phyloP scores from a whole-genome alignment of 2,797 vertebrate genomes.

The Aldrovandia affinis region DNA sequence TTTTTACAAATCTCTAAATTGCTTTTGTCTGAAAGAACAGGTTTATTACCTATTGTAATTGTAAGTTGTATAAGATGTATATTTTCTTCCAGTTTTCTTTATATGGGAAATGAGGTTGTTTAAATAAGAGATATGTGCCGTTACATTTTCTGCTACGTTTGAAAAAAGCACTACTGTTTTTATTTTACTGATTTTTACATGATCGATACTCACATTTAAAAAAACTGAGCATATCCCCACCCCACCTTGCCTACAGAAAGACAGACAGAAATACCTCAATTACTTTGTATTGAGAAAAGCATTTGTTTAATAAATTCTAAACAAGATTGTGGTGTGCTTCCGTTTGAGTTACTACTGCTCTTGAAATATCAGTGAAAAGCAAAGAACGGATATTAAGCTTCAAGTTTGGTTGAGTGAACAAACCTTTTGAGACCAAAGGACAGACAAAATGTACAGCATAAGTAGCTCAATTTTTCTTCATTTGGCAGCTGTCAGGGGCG shows the following conservation, averaged over 20 bases:
- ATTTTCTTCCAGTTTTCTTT: slow-evolving; percentile 29
- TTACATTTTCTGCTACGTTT: neutral
- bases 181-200: slow-evolving; percentile 1
- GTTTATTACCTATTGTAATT: neutral
- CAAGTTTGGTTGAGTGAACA: too few relatives aligned
- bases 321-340: slow-evolving; percentile 46
- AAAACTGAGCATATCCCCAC: slow-evolving; percentile 40
- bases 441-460: neutral
- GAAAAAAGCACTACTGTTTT: neutral
- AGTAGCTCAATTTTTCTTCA: neutral
- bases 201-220: neutral
- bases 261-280: slow-evolving; percentile 77
- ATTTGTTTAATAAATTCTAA: slow-evolving; percentile 72
- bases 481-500: neutral
- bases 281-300: slow-evolving; percentile 71
- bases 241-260: slow-evolving; percentile 59
- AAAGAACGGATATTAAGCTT: too few relatives aligned
- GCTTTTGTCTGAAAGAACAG: neutral
- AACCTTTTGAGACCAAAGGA: neutral
- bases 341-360: slow-evolving; percentile 18
- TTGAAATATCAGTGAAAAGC: slow-evolving; percentile 7
- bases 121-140: neutral
- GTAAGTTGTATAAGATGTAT: neutral
- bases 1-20: neutral
- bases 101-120: slow-evolving; percentile 6